Base-by-base conservation (phyloP, 2,113 vertebrate genomes). In the Aramus guarauna region DNA sequence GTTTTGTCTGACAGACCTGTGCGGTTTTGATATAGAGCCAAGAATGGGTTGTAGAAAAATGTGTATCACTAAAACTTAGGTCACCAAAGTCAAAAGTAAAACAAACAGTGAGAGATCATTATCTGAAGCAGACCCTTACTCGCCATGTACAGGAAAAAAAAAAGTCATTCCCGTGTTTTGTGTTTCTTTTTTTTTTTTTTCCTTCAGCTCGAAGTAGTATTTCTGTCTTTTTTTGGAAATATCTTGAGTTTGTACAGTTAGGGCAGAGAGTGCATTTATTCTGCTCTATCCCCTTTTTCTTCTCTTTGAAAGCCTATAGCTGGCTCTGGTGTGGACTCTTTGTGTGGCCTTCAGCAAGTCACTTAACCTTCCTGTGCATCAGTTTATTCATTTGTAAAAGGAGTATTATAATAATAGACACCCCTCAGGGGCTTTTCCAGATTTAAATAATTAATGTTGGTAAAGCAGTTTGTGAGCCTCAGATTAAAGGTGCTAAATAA, bases 81-180 rank as follows among this genome's bases (percentile, higher is more conserved):
- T 96, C 96, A 80, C 96, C 8, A 2, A 96, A 96, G 97, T 68
- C 94, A 91, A 22, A 95, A 97, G 91, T 69, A 92, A 97, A 97
- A 94, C 73, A 96, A 96, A 90, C 67, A 77, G 78, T 15, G 72
- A 77, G 94, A 94, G 95, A 97, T 95, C 73, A 9, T 96, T 97
- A 96, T 97, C 94, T 91, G 83, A 27, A 55, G 83, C 69, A 94
- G 89, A 80, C 30, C 74, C 27, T 80, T 36, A 39, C 66, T 73
- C 37, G 80, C 22, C 18, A 34, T 17, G 58, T 32, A 36, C 48
- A 59, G 52, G 43, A 43, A 16, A 62, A 37, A 36, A 80, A 77
- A 52, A 63, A 66, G 13, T 21, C 9, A 24, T 74, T 96, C 39
- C 43, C 29, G 0, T 89, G 60, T 89, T 94, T 84, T 75, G 29